These are phyloP conservation scores for Geococcyx californianus DNA, from an alignment of 2,113 vertebrate species.

Conservation along the genomic window DNA sequence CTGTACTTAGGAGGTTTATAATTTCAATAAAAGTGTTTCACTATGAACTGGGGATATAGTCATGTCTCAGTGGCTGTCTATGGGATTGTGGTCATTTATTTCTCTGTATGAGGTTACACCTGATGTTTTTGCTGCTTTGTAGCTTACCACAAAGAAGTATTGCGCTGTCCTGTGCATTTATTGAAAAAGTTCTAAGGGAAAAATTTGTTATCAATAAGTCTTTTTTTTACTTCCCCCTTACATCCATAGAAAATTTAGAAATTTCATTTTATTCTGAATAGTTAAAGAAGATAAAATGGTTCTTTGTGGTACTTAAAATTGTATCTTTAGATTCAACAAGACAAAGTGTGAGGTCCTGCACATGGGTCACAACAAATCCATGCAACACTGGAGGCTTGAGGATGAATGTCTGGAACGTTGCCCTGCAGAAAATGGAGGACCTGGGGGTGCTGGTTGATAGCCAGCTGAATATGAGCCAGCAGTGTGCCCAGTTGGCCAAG, in stretches of 20 bases:
- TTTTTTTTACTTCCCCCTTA: neutral
- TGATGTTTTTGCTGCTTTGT: neutral
- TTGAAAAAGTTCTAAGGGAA: neutral
- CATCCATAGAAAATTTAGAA: neutral
- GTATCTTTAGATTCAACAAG: too few relatives aligned
- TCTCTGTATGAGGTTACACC: neutral
- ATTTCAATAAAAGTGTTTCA: neutral
- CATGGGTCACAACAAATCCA: too few relatives aligned
- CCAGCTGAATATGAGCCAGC: too few relatives aligned
- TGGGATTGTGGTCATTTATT: neutral
- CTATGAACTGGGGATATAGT: neutral
- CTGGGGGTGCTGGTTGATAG: too few relatives aligned
- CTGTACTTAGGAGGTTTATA: rapidly evolving
- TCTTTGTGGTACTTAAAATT: too few relatives aligned
- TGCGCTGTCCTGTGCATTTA: neutral
- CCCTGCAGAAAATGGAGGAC: too few relatives aligned
- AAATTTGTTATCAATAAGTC: neutral
- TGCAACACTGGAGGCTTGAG: too few relatives aligned
- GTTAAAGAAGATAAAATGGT: neutral
- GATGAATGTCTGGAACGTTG: too few relatives aligned
- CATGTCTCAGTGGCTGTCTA: neutral
- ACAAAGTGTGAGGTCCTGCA: too few relatives aligned
- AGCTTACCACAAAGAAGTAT: neutral
- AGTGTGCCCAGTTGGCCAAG: too few relatives aligned
- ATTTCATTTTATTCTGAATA: neutral